phyloP scores from a whole-genome alignment of 1,140 invertebrate genomes.

The Lepidostoma basale region DNA sequence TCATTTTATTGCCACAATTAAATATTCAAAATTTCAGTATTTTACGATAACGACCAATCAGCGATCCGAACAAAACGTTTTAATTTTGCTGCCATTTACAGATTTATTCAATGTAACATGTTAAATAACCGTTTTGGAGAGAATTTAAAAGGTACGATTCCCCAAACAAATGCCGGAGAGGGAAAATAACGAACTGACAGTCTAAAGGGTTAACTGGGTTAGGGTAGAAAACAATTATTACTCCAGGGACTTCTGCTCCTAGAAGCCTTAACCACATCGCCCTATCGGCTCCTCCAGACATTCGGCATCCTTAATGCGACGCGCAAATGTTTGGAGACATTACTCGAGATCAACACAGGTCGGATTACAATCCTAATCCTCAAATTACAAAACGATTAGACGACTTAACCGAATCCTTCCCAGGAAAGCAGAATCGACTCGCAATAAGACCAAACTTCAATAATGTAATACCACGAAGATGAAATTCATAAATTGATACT shows the following conservation, averaged over 20 bases:
- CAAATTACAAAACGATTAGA: conserved; percentile 32
- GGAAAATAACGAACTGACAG: background rate
- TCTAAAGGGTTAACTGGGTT: background rate
- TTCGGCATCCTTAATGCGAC: conserved; percentile 17
- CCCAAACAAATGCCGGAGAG: background rate
- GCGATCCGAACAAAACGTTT: no score
- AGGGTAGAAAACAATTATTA: conserved; percentile 16
- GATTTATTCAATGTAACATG: no score
- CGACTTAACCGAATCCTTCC: background rate
- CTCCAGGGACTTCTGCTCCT: background rate
- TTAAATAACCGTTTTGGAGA: no score
- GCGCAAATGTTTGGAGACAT: conserved; percentile 24
- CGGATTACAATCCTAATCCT: conserved; percentile 19
- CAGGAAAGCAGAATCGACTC: background rate
- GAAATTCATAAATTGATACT: conserved; percentile 10
- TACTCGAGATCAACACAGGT: conserved; percentile 25
- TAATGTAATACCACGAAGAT: background rate
- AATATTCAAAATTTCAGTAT: no score
- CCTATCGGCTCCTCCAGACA: conserved; percentile 14
- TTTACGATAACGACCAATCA: no score
- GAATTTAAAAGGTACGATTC: background rate
- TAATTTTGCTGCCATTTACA: no score
- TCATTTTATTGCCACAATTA: no score
- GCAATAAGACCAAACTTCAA: background rate
- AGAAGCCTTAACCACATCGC: conserved; percentile 6